Percentiles rank a stretch among this genome's conserved stretches.
Conservation (phyloP, 1,140 invertebrate genomes). For the Drosophila ogumai region DNA sequence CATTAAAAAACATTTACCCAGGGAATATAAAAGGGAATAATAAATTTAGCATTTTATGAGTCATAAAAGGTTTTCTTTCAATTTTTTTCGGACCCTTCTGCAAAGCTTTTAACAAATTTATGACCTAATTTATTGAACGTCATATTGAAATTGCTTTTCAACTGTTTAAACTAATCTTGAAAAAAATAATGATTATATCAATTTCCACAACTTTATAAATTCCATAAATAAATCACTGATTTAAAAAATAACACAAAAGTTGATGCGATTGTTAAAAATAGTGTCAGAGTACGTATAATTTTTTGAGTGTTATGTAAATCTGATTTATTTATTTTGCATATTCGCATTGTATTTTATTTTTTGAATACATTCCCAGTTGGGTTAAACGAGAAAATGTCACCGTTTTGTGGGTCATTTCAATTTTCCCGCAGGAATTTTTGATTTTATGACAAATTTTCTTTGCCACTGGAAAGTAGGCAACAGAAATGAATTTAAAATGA, state of each 20-base stretch:
- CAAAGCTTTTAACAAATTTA: background rate
- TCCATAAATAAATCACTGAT: background rate
- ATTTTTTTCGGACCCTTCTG: background rate
- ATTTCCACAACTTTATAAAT: background rate
- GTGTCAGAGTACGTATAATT: background rate
- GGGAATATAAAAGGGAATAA: slow-evolving; percentile 4
- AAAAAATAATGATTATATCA: background rate
- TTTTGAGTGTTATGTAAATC: background rate
- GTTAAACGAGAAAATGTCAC: slow-evolving; percentile 7
- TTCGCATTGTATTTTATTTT: background rate
- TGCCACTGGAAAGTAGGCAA: slow-evolving; percentile 7
- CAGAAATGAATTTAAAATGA: slow-evolving; percentile 28
- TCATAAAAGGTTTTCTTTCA: background rate
- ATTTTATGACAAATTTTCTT: slow-evolving; percentile 12
- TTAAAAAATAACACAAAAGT: background rate
- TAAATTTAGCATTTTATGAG: slow-evolving; percentile 5
- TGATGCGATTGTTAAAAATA: background rate
- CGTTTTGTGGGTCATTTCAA: slow-evolving; percentile 12
- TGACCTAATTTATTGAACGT: background rate
- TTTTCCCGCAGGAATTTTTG: slow-evolving; percentile 11
- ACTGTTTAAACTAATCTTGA: background rate
- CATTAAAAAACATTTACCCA: background rate
- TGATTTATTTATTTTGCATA: background rate
- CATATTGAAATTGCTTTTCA: background rate
- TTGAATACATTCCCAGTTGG: background rate